These are phyloP conservation scores for Cynaeus angustus DNA, from an alignment of 2,888 invertebrate species.

Conservation along the genomic window DNA sequence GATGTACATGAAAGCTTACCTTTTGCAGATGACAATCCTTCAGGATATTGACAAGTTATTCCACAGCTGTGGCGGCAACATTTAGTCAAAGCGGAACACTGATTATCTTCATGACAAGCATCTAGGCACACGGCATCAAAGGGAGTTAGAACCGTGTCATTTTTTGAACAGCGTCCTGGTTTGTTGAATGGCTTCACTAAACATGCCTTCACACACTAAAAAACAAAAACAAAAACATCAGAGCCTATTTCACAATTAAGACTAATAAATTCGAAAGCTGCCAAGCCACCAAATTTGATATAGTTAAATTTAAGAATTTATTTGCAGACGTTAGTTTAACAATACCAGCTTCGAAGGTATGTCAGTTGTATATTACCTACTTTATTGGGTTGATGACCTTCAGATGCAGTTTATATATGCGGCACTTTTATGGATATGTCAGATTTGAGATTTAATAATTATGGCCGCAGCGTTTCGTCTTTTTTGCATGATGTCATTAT, in stretches of 20 bases:
- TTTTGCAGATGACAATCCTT: conserved; percentile 75
- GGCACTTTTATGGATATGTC: conserved; percentile 15
- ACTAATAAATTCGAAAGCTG: conserved; percentile 18
- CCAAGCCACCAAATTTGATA: conserved; percentile 7
- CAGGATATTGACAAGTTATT: conserved; percentile 79
- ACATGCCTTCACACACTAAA: conserved; percentile 77
- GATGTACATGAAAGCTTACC: conserved; percentile 70
- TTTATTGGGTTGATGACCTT: conserved; percentile 50
- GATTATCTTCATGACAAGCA: conserved; percentile 78
- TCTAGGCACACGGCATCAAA: conserved; percentile 78
- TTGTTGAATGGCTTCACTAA: conserved; percentile 72
- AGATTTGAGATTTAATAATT: conserved; percentile 26
- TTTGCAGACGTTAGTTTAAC: conserved; percentile 15
- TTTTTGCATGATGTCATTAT: neutral
- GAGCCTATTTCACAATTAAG: neutral
- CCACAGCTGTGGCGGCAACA: conserved; percentile 83
- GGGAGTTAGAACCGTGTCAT: conserved; percentile 67
- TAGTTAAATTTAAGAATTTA: conserved; percentile 9
- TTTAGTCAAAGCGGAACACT: conserved; percentile 80
- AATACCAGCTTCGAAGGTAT: conserved; percentile 32
- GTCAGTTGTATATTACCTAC: conserved; percentile 45
- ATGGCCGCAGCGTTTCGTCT: neutral
- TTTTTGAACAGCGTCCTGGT: conserved; percentile 71
- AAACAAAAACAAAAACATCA: conserved; percentile 48
- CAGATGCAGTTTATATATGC: conserved; percentile 20